Conservation (phyloP, 2,888 invertebrate species). For the Teleiodes luculella region DNA sequence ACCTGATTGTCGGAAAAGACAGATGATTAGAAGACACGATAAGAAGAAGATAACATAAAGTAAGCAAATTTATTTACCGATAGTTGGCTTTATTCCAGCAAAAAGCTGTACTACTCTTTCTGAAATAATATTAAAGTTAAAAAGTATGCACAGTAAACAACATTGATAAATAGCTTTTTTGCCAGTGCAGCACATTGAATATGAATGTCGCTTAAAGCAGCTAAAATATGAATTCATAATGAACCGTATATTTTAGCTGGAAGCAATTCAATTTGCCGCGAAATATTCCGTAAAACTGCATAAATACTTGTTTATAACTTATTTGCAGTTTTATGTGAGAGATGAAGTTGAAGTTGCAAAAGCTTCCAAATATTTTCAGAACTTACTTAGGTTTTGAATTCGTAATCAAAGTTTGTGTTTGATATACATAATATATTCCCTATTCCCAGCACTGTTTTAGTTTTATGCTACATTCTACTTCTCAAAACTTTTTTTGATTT, state of each 20-base stretch:
- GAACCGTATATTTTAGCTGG: background rate
- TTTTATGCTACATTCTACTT: too few species aligned
- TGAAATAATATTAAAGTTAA: background rate
- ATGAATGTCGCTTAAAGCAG: background rate
- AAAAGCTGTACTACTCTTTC: too few species aligned
- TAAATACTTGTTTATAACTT: constrained; percentile 7
- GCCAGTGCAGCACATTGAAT: background rate
- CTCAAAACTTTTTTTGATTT: too few species aligned
- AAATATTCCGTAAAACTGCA: background rate
- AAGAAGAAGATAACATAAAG: too few species aligned
- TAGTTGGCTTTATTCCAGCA: too few species aligned
- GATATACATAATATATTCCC: too few species aligned
- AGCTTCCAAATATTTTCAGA: constrained; percentile 35
- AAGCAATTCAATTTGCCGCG: constrained; percentile 1
- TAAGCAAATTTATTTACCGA: too few species aligned
- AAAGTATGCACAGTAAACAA: background rate
- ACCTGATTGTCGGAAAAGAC: too few species aligned
- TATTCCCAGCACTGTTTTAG: too few species aligned
- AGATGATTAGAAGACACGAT: too few species aligned
- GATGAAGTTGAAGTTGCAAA: constrained; percentile 30
- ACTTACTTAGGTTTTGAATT: too few species aligned
- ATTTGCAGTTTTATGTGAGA: constrained; percentile 20
- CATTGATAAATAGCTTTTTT: background rate
- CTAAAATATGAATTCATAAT: background rate
- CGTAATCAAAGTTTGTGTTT: too few species aligned